Percentiles rank a stretch among this genome's conserved stretches.
Conservation (phyloP, 2,113 vertebrate species). For the Thomomys bottae region DNA sequence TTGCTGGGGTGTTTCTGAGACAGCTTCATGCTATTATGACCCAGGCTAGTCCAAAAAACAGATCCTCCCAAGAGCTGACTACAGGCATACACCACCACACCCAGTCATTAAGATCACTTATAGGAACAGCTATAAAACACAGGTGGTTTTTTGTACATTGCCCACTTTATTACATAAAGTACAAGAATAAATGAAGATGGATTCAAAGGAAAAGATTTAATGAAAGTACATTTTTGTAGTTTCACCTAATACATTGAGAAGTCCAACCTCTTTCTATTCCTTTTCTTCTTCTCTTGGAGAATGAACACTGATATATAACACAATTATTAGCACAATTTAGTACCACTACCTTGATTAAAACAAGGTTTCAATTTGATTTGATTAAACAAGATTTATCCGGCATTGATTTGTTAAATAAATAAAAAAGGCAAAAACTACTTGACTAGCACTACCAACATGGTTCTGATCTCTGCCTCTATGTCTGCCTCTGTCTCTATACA, state of each 20-base stretch:
- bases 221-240: background rate
- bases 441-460: slow-evolving; percentile 8
- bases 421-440: slow-evolving; percentile 5
- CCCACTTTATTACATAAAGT: background rate
- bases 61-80: background rate
- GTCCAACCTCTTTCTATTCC: background rate
- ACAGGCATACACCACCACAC: background rate
- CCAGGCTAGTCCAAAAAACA: no score
- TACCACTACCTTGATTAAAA: background rate
- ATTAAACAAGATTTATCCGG: background rate
- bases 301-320: background rate
- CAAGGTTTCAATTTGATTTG: background rate
- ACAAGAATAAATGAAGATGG: background rate
- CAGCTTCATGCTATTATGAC: no score
- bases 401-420: background rate
- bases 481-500: no score
- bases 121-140: background rate
- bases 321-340: background rate
- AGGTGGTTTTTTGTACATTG: background rate
- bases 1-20: no score
- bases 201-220: background rate
- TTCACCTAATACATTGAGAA: slow-evolving; percentile 34
- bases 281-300: background rate
- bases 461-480: slow-evolving; percentile 14
- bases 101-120: background rate